A percentile compares a stretch with the other conserved stretches of the same genome.
Evolutionary conservation across 2,113 vertebrate species (phyloP).

Genomic region (Mustela nigripes): DNA sequence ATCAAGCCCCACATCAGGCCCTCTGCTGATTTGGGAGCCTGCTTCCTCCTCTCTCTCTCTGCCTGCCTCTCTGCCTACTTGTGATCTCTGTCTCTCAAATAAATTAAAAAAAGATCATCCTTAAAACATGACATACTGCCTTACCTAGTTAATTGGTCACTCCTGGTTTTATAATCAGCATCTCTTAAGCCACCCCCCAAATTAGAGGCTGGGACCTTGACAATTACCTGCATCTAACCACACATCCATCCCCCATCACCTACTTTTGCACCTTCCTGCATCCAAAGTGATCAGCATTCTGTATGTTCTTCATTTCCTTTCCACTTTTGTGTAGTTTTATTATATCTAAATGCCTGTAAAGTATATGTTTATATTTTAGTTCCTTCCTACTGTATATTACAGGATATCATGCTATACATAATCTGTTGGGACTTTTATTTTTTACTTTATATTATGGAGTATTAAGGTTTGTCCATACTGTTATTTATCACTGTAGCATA

Average conservation of each 20-base stretch:
- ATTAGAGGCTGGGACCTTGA: neutral
- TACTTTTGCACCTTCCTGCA: neutral
- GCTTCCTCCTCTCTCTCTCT: no score
- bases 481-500: neutral
- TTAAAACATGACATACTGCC: no score
- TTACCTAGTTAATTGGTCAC: constrained; percentile 55
- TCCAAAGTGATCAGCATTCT: neutral
- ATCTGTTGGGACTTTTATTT: neutral
- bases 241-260: no score
- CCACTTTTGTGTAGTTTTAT: neutral
- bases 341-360: neutral
- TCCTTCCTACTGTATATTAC: constrained; percentile 16
- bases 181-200: neutral
- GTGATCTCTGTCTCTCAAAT: no score
- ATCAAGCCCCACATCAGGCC: no score
- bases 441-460: constrained; percentile 32
- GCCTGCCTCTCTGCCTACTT: no score
- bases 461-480: neutral
- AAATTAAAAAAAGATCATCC: no score
- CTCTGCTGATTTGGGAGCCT: no score
- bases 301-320: neutral
- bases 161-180: constrained; percentile 11
- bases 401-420: neutral
- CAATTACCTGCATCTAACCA: neutral
- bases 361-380: neutral